Conservation (phyloP, 2,797 vertebrate genomes). For the Ctenopoma multispine region DNA sequence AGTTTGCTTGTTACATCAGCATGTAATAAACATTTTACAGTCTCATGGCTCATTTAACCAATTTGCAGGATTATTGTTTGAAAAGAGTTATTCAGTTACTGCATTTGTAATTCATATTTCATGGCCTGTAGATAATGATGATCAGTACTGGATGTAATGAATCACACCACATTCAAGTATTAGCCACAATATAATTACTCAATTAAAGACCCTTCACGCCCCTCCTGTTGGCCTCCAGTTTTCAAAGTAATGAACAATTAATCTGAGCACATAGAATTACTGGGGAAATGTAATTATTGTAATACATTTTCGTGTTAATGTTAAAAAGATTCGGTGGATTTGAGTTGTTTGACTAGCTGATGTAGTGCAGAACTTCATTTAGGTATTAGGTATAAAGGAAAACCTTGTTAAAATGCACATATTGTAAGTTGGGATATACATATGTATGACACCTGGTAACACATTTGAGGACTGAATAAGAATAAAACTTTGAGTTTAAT, state of each 20-base stretch:
- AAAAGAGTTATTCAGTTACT: too few relatives aligned
- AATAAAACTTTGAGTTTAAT: too few relatives aligned
- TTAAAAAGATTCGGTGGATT: neutral
- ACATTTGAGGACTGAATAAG: too few relatives aligned
- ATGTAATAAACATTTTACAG: neutral
- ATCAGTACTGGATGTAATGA: slow-evolving; percentile 7
- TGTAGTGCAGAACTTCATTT: neutral
- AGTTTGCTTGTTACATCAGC: neutral
- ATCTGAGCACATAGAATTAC: slow-evolving; percentile 13
- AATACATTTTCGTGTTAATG: slow-evolving; percentile 8
- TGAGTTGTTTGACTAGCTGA: neutral
- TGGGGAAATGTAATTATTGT: neutral
- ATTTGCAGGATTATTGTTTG: neutral
- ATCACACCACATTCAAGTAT: neutral
- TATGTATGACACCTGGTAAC: too few relatives aligned
- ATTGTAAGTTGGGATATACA: too few relatives aligned
- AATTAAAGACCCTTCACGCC: too few relatives aligned
- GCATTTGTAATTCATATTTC: neutral
- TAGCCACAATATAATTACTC: neutral
- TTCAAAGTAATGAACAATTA: neutral
- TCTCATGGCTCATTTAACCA: neutral
- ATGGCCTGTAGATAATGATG: neutral
- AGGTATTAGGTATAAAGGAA: neutral
- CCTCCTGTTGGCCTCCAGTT: neutral
- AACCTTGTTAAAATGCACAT: neutral